These are phyloP conservation scores for Diarsia mendica DNA, from an alignment of 2,888 invertebrate species.

Conservation along the genomic window DNA sequence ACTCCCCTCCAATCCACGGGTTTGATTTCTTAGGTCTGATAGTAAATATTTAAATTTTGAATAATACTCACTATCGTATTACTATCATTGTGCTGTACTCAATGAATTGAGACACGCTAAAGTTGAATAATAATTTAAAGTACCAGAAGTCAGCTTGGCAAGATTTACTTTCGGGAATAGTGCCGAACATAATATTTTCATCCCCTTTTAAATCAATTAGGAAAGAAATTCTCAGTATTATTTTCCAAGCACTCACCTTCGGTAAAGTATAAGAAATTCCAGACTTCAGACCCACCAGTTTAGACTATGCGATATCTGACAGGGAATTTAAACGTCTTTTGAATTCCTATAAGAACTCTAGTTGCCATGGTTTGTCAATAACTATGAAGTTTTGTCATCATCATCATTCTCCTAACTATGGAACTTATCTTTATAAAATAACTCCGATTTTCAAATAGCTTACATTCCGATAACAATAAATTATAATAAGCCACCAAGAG, in stretches of 20 bases:
- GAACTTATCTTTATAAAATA: neutral
- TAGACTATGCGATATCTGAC: neutral
- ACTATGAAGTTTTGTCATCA: neutral
- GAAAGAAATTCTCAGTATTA: neutral
- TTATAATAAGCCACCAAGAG: slow-evolving; percentile 23
- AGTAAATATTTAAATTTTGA: neutral
- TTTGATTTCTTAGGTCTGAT: neutral
- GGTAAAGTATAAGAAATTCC: neutral
- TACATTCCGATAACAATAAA: slow-evolving; percentile 6
- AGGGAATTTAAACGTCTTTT: neutral
- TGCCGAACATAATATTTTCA: neutral
- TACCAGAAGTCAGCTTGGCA: neutral
- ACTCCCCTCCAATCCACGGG: neutral
- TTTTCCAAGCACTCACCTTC: neutral
- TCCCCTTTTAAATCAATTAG: neutral
- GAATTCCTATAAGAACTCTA: neutral
- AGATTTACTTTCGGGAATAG: neutral
- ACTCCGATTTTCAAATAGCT: neutral
- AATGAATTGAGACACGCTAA: neutral
- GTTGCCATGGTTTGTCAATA: no score
- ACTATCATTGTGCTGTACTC: neutral
- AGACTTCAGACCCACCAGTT: neutral
- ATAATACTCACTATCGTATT: neutral
- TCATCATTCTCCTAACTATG: neutral
- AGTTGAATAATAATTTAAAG: neutral